phyloP scores from a whole-genome alignment of 1,140 invertebrate species.

The Arctopsyche grandis region DNA sequence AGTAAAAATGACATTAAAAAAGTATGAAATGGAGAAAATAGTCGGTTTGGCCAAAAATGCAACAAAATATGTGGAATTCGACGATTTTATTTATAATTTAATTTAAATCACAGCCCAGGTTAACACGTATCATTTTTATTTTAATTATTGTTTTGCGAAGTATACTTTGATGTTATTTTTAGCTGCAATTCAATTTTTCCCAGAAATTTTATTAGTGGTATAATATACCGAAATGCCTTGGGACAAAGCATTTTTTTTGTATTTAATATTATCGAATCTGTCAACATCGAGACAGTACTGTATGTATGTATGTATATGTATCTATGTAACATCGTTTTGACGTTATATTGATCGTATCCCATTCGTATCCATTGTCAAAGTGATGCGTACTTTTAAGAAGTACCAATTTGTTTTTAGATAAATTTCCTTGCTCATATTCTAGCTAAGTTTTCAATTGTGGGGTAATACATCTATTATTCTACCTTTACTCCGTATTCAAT shows the following conservation, averaged over 20 bases:
- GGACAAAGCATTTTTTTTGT: not conserved
- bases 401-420: not conserved
- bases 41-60: too few relatives aligned
- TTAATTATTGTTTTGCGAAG: too few relatives aligned
- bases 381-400: not conserved
- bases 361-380: not conserved
- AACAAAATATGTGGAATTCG: too few relatives aligned
- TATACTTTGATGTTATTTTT: not conserved
- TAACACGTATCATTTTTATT: too few relatives aligned
- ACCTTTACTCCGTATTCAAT: too few relatives aligned
- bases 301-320: too few relatives aligned
- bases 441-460: not conserved
- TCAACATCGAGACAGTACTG: slow-evolving; percentile 1
- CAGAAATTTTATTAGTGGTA: not conserved
- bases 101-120: too few relatives aligned
- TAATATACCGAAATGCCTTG: not conserved
- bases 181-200: not conserved
- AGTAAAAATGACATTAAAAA: too few relatives aligned
- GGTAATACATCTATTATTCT: too few relatives aligned
- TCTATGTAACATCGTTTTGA: slow-evolving; percentile 10
- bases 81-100: too few relatives aligned
- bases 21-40: too few relatives aligned
- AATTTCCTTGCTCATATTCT: not conserved
- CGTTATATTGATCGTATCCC: slow-evolving; percentile 7
- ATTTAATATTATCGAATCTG: slow-evolving; percentile 22